phyloP scores from a whole-genome alignment of 2,888 invertebrate genomes.

The Disparrhopalites patrizii region DNA sequence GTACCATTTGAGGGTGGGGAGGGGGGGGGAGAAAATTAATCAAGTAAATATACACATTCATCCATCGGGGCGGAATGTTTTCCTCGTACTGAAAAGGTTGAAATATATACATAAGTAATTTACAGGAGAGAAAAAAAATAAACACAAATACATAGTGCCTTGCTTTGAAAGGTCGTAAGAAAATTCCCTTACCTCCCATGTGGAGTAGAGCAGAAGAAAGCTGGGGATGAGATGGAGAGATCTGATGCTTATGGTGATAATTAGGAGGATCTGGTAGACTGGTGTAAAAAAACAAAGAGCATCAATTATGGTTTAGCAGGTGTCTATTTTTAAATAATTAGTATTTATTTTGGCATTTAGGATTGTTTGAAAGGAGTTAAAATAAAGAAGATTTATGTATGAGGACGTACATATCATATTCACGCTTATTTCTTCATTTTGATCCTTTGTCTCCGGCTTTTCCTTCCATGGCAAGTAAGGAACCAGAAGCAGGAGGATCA shows the following conservation, averaged over 20 bases:
- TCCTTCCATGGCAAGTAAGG: constrained; percentile 38
- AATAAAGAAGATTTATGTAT: not conserved
- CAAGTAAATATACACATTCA: no score
- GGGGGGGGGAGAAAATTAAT: no score
- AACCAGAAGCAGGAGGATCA: constrained; percentile 41
- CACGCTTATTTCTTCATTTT: constrained; percentile 16
- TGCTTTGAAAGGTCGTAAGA: no score
- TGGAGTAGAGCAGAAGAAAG: constrained; percentile 46
- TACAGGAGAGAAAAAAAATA: no score
- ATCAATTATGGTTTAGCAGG: no score
- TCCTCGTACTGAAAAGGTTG: no score
- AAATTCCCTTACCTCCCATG: constrained; percentile 45
- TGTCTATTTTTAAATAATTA: constrained; percentile 16
- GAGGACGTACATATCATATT: not conserved
- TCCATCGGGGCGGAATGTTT: no score
- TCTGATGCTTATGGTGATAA: constrained; percentile 44
- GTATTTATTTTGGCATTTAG: not conserved
- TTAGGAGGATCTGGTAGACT: constrained; percentile 46
- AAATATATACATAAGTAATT: no score
- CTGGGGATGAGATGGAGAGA: constrained; percentile 46
- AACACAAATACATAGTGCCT: no score
- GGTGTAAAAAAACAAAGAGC: no score
- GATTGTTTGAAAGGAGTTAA: not conserved
- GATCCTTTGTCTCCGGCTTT: not conserved
- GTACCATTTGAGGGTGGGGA: no score